Percentiles rank a stretch among this genome's conserved stretches.
Evolutionary conservation across 2,888 invertebrate genomes (phyloP).

Genomic region (Cacoxenus indagator): DNA sequence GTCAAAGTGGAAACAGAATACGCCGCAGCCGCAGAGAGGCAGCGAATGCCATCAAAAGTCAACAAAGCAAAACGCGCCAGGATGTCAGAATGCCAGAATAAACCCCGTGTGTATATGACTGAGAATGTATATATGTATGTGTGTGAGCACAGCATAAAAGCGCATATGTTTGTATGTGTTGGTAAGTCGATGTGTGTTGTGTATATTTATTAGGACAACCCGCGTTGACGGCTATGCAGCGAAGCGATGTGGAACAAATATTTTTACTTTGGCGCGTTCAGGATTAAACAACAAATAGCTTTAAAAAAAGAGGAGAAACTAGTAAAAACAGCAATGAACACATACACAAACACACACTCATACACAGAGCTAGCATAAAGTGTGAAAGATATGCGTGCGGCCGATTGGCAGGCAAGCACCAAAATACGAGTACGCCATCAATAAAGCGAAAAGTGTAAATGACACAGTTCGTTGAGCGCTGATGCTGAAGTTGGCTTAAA

Average conservation of each 20-base stretch:
- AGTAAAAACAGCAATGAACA: constrained; percentile 27
- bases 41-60: constrained; percentile 11
- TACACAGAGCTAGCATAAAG: not conserved
- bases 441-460: constrained; percentile 65
- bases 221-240: constrained; percentile 44
- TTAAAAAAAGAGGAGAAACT: constrained; percentile 19
- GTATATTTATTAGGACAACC: constrained; percentile 1
- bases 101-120: not conserved
- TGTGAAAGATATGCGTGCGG: constrained; percentile 23
- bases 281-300: not conserved
- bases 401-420: too few relatives aligned
- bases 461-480: constrained; percentile 66
- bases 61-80: constrained; percentile 10
- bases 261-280: constrained; percentile 60
- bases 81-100: not conserved
- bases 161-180: constrained; percentile 36
- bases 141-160: constrained; percentile 50
- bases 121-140: constrained; percentile 31
- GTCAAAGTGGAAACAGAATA: not conserved
- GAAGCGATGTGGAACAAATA: constrained; percentile 63
- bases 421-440: constrained; percentile 44
- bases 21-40: constrained; percentile 2
- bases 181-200: constrained; percentile 14
- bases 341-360: constrained; percentile 12
- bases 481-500: not conserved